phyloP scores from a whole-genome alignment of 2,797 vertebrate genomes.

The Pygocentrus nattereri region DNA sequence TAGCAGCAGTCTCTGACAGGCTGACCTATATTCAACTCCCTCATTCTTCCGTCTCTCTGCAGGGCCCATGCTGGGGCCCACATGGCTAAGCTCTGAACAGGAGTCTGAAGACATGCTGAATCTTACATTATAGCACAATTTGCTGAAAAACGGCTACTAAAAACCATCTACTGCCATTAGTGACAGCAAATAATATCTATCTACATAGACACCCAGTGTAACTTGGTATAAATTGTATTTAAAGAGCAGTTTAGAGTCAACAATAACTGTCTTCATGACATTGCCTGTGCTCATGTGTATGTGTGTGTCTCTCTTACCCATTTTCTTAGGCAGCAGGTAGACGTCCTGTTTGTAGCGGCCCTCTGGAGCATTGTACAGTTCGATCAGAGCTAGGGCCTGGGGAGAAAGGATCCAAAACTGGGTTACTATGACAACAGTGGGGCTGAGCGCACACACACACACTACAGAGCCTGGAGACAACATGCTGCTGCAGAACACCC shows the following conservation, averaged over 20 bases:
- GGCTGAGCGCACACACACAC: neutral
- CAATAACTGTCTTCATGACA: neutral
- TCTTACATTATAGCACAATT: constrained; percentile 22
- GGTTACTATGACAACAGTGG: constrained; percentile 59
- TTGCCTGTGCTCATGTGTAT: neutral
- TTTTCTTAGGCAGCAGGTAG: constrained; percentile 96
- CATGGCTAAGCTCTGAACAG: constrained; percentile 17
- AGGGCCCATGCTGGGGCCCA: constrained; percentile 27
- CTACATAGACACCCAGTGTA: neutral
- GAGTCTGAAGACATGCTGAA: constrained; percentile 40
- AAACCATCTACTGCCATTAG: neutral
- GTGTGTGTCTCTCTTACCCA: constrained; percentile 83
- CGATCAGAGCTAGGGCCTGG: constrained; percentile 95
- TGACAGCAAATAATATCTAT: neutral
- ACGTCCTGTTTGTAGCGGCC: constrained; percentile 97
- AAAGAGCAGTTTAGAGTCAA: neutral
- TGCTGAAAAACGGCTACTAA: constrained; percentile 21
- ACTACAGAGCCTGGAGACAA: constrained; percentile 29
- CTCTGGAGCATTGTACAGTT: constrained; percentile 95
- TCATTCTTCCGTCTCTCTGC: constrained; percentile 44
- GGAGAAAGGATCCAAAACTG: constrained; percentile 43
- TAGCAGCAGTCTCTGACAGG: constrained; percentile 57
- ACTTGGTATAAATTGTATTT: neutral
- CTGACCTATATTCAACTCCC: constrained; percentile 74
- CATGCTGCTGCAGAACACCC: constrained; percentile 3